Percentiles rank a stretch among this genome's conserved stretches.
Evolutionary conservation across 2,797 vertebrate genomes (phyloP).

Genomic region (Lepilemur ruficaudatus): DNA sequence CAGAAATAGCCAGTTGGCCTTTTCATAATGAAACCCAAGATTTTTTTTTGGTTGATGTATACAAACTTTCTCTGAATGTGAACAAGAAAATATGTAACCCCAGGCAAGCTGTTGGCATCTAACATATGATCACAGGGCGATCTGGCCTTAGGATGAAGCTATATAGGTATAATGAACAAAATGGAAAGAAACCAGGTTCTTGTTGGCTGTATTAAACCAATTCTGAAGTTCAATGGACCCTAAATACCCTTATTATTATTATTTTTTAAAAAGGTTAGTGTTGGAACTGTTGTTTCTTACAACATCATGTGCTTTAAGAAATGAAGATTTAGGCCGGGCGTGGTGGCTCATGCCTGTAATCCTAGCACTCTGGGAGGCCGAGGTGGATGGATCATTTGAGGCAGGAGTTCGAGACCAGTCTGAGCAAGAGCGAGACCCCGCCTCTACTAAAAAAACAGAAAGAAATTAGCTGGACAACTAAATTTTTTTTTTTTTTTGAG

Average conservation of each 20-base stretch:
- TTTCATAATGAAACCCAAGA: not conserved
- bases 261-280: not conserved
- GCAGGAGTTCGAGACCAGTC: not conserved
- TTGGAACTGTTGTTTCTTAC: not conserved
- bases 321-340: too few species aligned
- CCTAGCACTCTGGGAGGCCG: not conserved
- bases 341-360: not conserved
- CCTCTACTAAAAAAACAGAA: too few species aligned
- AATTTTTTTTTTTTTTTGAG: too few species aligned
- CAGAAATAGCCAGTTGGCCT: not conserved
- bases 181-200: not conserved
- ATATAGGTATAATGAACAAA: not conserved
- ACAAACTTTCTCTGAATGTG: not conserved
- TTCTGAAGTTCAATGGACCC: not conserved
- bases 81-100: not conserved
- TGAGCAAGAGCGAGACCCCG: too few species aligned
- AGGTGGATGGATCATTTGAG: not conserved
- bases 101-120: not conserved
- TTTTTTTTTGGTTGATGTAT: not conserved
- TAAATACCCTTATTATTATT: not conserved
- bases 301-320: not conserved
- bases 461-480: too few species aligned
- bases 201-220: not conserved
- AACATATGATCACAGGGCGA: not conserved
- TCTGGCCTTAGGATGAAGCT: not conserved